phyloP scores from a whole-genome alignment of 2,797 vertebrate species.

The Varecia variegata region DNA sequence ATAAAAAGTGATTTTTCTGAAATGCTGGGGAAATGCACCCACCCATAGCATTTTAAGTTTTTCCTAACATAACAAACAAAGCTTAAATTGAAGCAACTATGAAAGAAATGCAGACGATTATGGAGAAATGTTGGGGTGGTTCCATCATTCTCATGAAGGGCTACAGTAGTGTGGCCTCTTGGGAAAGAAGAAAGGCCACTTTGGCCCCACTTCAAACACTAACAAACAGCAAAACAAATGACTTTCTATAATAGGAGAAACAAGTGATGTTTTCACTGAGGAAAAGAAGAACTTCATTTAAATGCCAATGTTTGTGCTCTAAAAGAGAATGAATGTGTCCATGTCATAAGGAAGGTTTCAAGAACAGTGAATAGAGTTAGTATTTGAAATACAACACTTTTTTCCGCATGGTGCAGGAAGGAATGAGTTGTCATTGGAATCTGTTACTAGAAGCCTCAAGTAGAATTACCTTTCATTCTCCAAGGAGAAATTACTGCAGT shows the following conservation, averaged over 20 bases:
- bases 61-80: background rate
- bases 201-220: background rate
- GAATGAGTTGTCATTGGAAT: background rate
- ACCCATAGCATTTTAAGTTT: background rate
- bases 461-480: slow-evolving; percentile 11
- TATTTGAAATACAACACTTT: background rate
- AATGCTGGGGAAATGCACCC: background rate
- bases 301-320: background rate
- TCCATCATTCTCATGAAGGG: background rate
- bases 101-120: background rate
- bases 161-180: background rate
- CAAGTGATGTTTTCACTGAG: background rate
- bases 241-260: background rate
- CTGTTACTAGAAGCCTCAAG: background rate
- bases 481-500: background rate
- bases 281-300: background rate
- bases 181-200: background rate
- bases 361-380: background rate
- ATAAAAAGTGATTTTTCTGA: background rate
- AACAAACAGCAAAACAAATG: background rate
- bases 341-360: background rate
- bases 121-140: background rate
- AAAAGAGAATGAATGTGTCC: background rate
- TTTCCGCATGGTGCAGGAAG: background rate
- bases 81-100: background rate